These are phyloP conservation scores for Hydrocynus forskahlii DNA, from an alignment of 2,797 vertebrate species.

Conservation along the genomic window DNA sequence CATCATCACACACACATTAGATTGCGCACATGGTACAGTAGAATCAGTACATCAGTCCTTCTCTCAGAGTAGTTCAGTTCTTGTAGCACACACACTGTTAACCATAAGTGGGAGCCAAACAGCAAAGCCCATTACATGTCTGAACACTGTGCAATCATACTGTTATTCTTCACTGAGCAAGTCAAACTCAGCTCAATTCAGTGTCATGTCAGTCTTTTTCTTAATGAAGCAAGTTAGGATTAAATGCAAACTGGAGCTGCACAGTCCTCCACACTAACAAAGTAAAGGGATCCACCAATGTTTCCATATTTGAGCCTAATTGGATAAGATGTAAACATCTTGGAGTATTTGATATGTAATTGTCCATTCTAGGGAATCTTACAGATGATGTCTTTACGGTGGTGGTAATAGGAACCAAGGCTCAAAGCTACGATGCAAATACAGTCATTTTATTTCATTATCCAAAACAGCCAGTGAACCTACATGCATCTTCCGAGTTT, in stretches of 20 bases:
- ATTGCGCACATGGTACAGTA: conserved; percentile 29
- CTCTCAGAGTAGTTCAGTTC: conserved; percentile 27
- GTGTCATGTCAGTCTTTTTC: conserved; percentile 41
- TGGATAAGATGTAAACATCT: too few relatives aligned
- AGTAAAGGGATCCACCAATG: background rate
- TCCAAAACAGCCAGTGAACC: too few relatives aligned
- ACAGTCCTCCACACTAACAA: background rate
- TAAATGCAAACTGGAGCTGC: conserved; percentile 2
- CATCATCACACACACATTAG: background rate
- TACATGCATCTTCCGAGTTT: too few relatives aligned
- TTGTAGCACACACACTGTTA: conserved; percentile 26
- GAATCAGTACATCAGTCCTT: conserved; percentile 24
- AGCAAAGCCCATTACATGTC: conserved; percentile 54
- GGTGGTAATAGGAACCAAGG: too few relatives aligned
- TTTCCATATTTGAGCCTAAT: too few relatives aligned
- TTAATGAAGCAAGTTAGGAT: background rate
- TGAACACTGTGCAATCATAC: conserved; percentile 67
- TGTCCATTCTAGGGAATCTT: too few relatives aligned
- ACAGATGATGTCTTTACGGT: too few relatives aligned
- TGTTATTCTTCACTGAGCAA: conserved; percentile 59
- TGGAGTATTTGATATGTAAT: too few relatives aligned
- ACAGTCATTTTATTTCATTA: too few relatives aligned
- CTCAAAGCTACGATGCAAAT: too few relatives aligned
- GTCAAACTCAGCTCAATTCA: conserved; percentile 34
- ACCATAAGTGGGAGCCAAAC: conserved; percentile 4